Conservation (phyloP, 2,113 vertebrate species). For the Eulemur rufifrons region DNA sequence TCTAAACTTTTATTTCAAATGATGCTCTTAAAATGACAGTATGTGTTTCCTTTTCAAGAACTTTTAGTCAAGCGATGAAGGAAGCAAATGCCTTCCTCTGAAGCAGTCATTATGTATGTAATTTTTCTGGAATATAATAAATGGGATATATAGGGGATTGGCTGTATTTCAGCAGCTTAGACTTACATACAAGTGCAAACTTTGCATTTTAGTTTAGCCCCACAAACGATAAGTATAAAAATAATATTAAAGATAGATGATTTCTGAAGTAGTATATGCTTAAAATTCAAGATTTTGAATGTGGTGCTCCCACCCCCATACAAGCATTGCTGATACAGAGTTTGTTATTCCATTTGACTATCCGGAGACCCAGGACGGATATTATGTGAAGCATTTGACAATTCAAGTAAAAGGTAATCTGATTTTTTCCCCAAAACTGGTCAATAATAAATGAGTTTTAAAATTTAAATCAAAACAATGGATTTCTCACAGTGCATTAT, state of each 20-base stretch:
- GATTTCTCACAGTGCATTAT: conserved; percentile 83
- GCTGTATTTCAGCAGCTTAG: background rate
- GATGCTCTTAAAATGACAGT: background rate
- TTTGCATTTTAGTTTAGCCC: background rate
- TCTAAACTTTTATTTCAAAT: background rate
- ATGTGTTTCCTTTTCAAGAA: background rate
- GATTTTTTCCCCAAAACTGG: conserved; percentile 65
- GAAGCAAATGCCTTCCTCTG: background rate
- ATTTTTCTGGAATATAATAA: background rate
- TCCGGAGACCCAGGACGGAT: conserved; percentile 46
- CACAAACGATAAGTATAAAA: background rate
- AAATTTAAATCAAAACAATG: conserved; percentile 81
- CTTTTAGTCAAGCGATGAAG: background rate
- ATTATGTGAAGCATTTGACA: conserved; percentile 69
- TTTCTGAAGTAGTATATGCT: background rate
- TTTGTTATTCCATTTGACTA: conserved; percentile 63
- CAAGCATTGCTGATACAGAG: background rate
- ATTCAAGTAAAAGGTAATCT: conserved; percentile 73
- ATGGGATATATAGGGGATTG: background rate
- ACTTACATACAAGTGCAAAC: background rate
- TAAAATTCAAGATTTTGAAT: conserved; percentile 54
- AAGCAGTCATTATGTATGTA: background rate
- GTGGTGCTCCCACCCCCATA: background rate
- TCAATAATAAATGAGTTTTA: conserved; percentile 86
- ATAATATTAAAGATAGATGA: background rate